Evolutionary conservation across 2,113 vertebrate species (phyloP), one percentile per base, ranked within the genome.

Genomic region (Aramus guarauna): DNA sequence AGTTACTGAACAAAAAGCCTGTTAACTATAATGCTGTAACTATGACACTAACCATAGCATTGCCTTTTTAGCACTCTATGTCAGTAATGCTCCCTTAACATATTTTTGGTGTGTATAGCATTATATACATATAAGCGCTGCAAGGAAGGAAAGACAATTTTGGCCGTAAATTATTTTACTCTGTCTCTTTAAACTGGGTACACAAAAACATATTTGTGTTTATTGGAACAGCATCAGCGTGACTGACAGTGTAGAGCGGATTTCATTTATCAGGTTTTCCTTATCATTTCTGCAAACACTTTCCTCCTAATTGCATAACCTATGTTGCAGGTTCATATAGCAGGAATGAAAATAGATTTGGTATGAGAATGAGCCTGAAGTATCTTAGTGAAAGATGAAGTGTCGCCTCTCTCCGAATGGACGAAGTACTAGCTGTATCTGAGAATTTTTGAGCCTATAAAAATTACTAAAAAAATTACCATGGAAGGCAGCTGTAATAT

Each of bases 261-360:
- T 76, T 95, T 90, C 20, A 88, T 93, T 95, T 94, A 85, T 80
- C 80, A 88, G 21, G 43, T 82, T 95, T 94, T 72, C 77, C 71
- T 91, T 67, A 93, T 63, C 12, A 0, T 88, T 81, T 74, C 90
- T 93, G 75, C 74, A 94, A 92, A 92, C 52, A 39, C 59, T 88
- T 92, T 86, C 29, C n/a, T 91, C 63, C 85, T 97, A 95, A 94
- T 92, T 97, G 94, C 59, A 96, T 94, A 95, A 97, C 72, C 59
- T 76, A 27, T 86, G 47, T 75, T 92, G 68, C 43, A 62, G 88
- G 53, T 91, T 94, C 81, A 81, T 60, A 59, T 3, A 93, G 68
- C 21, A 87, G 67, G 41, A 80, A 94, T 78, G 68, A 94, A 96
- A 97, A 96, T 90, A 89, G 88, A 96, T 92, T 95, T 94, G 56